Base-by-base conservation (phyloP, 2,797 vertebrate genomes). In the Rhincodon typus region DNA sequence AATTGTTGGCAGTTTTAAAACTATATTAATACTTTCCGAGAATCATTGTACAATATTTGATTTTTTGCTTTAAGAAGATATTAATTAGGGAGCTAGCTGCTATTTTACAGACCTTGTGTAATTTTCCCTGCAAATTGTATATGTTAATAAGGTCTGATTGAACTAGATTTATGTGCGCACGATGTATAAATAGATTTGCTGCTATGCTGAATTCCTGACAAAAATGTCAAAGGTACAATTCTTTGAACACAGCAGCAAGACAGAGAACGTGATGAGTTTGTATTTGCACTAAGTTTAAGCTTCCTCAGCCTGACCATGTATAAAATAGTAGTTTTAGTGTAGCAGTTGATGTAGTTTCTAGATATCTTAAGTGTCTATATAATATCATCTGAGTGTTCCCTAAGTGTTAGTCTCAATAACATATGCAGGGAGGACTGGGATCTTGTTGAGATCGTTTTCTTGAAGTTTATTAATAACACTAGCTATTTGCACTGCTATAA, bases 81-180 rank as follows among this genome's bases (percentile, higher is more conserved):
- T 84, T 84, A 84, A 84, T 84, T 46, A 46, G 82, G 21, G 42
- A 84, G 38, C 23, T 84, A 46, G 38, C 42, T 46, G 42, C 42
- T 8, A 25, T 21, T 84, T 84, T 84, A 25, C 42, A 84, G 82
- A 84, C 82, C 82, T 84, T 46, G 82, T 84, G 42, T 46, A 42
- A 84, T 84, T 84, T 46, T 84, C 42, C 82, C 21, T 42, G 38
- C 82, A 84, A 84, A 84, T 84, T 84, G 82, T 84, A 7, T 46
- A 46, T 84, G 82, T 42, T 84, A 84, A 84, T 84, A 23, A 84
- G 82, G 82, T 42, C 82, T 84, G 82, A 84, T 84, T 84, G 38
- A 84, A 84, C 82, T 23, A 84, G 38, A 84, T 46, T 84, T 46
- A 84, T 84, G 79, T 84, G 79, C 46, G 79, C 21, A 42, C 82